phyloP scores from a whole-genome alignment of 2,888 invertebrate species.

The Mythimna albipuncta region DNA sequence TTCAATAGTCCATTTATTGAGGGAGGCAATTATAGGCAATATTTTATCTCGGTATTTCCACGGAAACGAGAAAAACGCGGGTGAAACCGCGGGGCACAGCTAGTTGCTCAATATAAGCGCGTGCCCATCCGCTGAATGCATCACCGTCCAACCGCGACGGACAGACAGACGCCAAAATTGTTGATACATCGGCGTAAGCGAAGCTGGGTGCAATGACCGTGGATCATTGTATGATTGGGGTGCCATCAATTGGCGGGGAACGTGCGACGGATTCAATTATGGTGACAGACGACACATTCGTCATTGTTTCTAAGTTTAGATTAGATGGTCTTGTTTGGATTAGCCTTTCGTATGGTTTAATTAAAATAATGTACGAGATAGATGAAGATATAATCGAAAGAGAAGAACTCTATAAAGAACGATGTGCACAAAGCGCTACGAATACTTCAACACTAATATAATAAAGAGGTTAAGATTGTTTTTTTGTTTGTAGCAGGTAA shows the following conservation, averaged over 20 bases:
- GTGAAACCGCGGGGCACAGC: too few relatives aligned
- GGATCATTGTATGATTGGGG: slow-evolving; percentile 72
- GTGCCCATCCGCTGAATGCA: slow-evolving; percentile 68
- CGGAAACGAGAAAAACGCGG: too few relatives aligned
- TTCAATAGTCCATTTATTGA: too few relatives aligned
- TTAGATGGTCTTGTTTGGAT: slow-evolving; percentile 13
- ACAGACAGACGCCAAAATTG: slow-evolving; percentile 65
- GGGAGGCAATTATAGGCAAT: too few relatives aligned
- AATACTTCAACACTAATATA: too few relatives aligned
- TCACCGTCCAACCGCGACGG: slow-evolving; percentile 74
- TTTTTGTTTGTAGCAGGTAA: too few relatives aligned
- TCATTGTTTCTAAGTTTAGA: slow-evolving; percentile 35
- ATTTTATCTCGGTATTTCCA: too few relatives aligned
- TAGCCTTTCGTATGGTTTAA: background rate
- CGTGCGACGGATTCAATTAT: slow-evolving; percentile 38
- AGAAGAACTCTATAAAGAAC: too few relatives aligned
- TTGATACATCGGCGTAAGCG: slow-evolving; percentile 35
- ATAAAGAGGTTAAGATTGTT: too few relatives aligned
- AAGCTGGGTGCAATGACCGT: slow-evolving; percentile 71
- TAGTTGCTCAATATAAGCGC: slow-evolving; percentile 21
- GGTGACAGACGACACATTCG: slow-evolving; percentile 14
- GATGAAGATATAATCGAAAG: too few relatives aligned
- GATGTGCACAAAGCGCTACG: too few relatives aligned
- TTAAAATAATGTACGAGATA: too few relatives aligned
- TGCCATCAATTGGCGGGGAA: slow-evolving; percentile 59